Conservation (phyloP, 2,113 vertebrate species). For the Osmerus eperlanus region DNA sequence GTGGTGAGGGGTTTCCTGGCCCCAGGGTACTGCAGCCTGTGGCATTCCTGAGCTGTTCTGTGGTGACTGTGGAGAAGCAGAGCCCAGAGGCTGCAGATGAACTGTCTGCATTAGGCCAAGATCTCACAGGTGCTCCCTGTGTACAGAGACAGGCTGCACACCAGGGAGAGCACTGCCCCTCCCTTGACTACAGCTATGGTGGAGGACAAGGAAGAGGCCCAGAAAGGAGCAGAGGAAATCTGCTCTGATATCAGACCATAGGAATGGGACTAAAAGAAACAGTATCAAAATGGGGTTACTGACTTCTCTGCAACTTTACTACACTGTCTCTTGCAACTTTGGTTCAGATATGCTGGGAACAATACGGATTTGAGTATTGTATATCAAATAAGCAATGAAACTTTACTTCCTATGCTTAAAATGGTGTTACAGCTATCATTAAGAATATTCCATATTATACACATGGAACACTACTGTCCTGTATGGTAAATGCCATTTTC, state of each 20-base stretch:
- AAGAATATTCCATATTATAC: too few relatives aligned
- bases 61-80: slow-evolving; percentile 21
- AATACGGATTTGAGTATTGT: too few relatives aligned
- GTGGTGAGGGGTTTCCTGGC: slow-evolving; percentile 43
- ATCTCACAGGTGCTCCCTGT: slow-evolving; percentile 35
- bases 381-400: too few relatives aligned
- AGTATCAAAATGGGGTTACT: slow-evolving; percentile 28
- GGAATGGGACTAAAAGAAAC: slow-evolving; percentile 27
- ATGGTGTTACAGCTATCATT: too few relatives aligned
- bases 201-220: slow-evolving; percentile 1
- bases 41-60: slow-evolving; percentile 60
- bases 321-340: not conserved
- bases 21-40: slow-evolving; percentile 15
- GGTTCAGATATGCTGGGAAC: too few relatives aligned
- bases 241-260: slow-evolving; percentile 25
- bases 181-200: not conserved
- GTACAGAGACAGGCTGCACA: not conserved
- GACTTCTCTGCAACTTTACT: slow-evolving; percentile 1
- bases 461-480: too few relatives aligned
- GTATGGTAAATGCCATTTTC: not conserved
- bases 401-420: too few relatives aligned
- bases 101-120: slow-evolving; percentile 16
- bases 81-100: slow-evolving; percentile 24
- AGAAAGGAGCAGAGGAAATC: not conserved
- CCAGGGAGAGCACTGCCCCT: not conserved